These are phyloP conservation scores for Gymnocheta viridis DNA, from an alignment of 2,888 invertebrate genomes.

Conservation along the genomic window DNA sequence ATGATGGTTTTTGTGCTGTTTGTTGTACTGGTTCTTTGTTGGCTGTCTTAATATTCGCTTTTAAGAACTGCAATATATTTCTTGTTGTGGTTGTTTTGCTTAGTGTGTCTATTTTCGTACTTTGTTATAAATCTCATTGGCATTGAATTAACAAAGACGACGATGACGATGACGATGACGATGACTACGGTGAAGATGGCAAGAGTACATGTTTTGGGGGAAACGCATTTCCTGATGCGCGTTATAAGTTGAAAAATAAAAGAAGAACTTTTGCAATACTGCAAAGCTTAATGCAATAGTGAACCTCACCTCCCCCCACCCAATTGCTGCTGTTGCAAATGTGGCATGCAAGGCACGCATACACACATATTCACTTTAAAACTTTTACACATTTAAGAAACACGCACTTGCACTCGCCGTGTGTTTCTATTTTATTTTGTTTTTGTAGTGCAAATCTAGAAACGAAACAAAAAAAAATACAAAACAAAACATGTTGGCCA, in stretches of 20 bases:
- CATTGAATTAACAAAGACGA: slow-evolving; percentile 61
- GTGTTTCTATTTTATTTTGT: slow-evolving; percentile 21
- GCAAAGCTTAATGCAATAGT: slow-evolving; percentile 49
- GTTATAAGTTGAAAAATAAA: slow-evolving; percentile 12
- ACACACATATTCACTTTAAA: background rate
- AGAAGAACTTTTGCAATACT: slow-evolving; percentile 16
- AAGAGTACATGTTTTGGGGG: slow-evolving; percentile 46
- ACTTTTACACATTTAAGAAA: slow-evolving; percentile 21
- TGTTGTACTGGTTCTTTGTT: slow-evolving; percentile 41
- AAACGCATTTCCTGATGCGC: slow-evolving; percentile 71
- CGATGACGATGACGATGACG: background rate
- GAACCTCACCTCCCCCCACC: no score
- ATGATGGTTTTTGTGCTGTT: slow-evolving; percentile 51
- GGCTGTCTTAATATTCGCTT: slow-evolving; percentile 24
- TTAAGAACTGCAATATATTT: slow-evolving; percentile 20
- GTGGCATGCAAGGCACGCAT: slow-evolving; percentile 41
- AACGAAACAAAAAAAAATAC: background rate
- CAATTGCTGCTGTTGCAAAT: slow-evolving; percentile 36
- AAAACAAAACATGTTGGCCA: slow-evolving; percentile 57
- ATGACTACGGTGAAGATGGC: background rate
- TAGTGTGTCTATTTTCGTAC: slow-evolving; percentile 52
- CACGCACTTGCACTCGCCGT: slow-evolving; percentile 41
- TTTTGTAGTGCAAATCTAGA: slow-evolving; percentile 3
- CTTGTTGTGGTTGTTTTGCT: slow-evolving; percentile 20
- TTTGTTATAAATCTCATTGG: slow-evolving; percentile 68